Evolutionary conservation across 2,113 vertebrate species (phyloP), one percentile per base, ranked within the genome.

Genomic region (Equus przewalskii): DNA sequence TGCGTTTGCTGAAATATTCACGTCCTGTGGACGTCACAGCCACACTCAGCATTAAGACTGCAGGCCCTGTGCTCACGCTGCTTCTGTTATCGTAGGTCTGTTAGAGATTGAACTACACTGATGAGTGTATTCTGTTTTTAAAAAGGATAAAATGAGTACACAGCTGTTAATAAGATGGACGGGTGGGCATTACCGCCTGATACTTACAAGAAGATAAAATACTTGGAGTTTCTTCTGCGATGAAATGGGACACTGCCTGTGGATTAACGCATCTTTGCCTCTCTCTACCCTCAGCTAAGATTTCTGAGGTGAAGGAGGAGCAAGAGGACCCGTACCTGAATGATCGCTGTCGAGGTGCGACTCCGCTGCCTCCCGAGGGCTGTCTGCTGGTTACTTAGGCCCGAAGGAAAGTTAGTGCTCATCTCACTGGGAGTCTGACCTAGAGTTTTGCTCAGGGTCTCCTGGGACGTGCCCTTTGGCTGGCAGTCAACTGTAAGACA

Each of bases 271-370:
- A 8, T 44, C 51, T 83, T 24, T 91, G 62, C 64, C 97, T 85
- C 7, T 80, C 92, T 90, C 46, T 93, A 96, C 67, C 96, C 51
- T 64, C 64, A 99, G 98, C 93, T 78, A 98, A 98, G 97, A 87
- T 96, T 88, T 86, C 98, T 30, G 98, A 97, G 94, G 93, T 96
- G 0, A 98, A 99, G 16, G 91, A 98, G 91, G 99, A 99, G 36
- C 98, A 98, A 44, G 99, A 99, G 97, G 99, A 99, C 97, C 99
- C 98, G 1, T 99, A 99, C 94, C 98, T 99, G 67, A 98, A 99
- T 49, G 99, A 99, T 97, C 98, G 99, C 87, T 99, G 99, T 96
- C 98, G 99, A 99, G 99, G 99, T 99, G 97, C 99, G 98, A 4
- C 36, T 1, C 10, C 0, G 41, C 2, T 0, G 0, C 36, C 60